These are phyloP conservation scores for Cyanoderma ruficeps DNA, from an alignment of 2,113 vertebrate species.

Conservation along the genomic window DNA sequence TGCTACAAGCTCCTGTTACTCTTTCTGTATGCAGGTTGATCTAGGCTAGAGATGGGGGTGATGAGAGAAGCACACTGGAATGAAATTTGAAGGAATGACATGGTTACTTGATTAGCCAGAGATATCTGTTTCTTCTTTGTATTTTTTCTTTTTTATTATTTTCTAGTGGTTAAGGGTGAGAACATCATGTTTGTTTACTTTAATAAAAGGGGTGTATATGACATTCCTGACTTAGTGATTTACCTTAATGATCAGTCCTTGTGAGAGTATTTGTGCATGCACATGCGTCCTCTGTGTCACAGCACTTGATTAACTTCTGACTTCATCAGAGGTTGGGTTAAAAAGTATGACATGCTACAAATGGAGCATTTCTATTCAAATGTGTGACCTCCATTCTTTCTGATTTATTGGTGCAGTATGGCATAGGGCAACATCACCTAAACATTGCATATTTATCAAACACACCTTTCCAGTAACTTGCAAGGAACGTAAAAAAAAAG, in stretches of 20 bases:
- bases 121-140: too few relatives aligned
- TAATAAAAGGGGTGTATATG: neutral
- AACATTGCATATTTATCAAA: constrained; percentile 19
- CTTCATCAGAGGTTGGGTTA: constrained; percentile 8
- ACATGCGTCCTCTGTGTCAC: neutral
- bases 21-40: neutral
- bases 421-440: neutral
- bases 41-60: neutral
- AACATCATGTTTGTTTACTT: neutral
- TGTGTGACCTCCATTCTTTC: constrained; percentile 9
- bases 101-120: neutral
- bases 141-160: neutral
- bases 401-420: constrained; percentile 49
- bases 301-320: constrained; percentile 48
- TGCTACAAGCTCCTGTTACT: neutral
- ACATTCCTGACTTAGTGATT: neutral
- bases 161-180: neutral
- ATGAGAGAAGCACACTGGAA: neutral
- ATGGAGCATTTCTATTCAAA: neutral
- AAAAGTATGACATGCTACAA: neutral
- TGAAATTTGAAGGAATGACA: neutral
- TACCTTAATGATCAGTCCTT: neutral
- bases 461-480: neutral
- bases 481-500: neutral
- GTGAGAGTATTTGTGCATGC: accelerated